phyloP scores from a whole-genome alignment of 2,113 vertebrate species.

The Ceuthmochares aereus region DNA sequence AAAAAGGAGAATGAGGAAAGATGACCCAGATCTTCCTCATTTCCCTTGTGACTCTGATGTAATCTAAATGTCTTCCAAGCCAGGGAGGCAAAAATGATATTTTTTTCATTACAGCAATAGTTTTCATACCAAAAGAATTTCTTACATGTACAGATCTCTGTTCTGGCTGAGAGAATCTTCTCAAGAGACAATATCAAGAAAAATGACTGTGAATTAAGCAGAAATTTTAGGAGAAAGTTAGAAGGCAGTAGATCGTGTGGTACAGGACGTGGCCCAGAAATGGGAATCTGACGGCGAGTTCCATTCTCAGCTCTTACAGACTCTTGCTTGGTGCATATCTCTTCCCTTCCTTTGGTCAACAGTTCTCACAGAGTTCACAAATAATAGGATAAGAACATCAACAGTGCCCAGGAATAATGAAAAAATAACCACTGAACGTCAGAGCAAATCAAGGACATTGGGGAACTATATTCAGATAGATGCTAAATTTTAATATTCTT shows the following conservation, averaged over 20 bases:
- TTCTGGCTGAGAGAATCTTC: background rate
- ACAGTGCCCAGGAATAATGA: background rate
- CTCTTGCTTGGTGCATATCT: background rate
- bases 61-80: background rate
- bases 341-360: background rate
- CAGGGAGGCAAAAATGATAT: background rate
- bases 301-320: background rate
- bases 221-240: background rate
- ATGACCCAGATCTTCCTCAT: background rate
- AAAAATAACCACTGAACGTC: background rate
- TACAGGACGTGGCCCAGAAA: background rate
- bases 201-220: background rate
- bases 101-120: background rate
- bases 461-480: background rate
- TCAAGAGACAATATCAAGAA: background rate
- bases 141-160: background rate
- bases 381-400: background rate
- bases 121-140: background rate
- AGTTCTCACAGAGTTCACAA: background rate
- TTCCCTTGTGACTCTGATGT: background rate
- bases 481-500: background rate
- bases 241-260: background rate
- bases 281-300: background rate
- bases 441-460: accelerated
- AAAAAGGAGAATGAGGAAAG: background rate